phyloP scores from a whole-genome alignment of 2,888 invertebrate genomes.

The Drosophila atripex region DNA sequence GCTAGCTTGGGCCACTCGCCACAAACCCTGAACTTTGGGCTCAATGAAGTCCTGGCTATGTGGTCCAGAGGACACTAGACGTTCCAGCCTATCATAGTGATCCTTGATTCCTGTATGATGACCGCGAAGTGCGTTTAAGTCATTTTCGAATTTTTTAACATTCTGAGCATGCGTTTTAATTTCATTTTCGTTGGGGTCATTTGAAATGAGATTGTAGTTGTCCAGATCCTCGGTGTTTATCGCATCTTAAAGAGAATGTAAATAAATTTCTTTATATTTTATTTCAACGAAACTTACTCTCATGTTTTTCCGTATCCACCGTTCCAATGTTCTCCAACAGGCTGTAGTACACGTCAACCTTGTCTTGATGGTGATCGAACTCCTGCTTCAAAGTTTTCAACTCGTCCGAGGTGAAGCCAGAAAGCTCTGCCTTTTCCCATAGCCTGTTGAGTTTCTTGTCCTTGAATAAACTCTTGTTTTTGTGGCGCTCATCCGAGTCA shows the following conservation, averaged over 20 bases:
- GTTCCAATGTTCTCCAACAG: constrained; percentile 89
- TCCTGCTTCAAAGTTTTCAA: constrained; percentile 93
- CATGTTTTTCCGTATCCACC: constrained; percentile 85
- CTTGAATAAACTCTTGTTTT: constrained; percentile 91
- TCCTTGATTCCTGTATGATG: constrained; percentile 91
- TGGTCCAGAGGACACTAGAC: constrained; percentile 90
- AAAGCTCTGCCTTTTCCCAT: constrained; percentile 94
- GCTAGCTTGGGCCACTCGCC: constrained; percentile 91
- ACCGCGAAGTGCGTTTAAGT: constrained; percentile 89
- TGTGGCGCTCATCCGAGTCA: constrained; percentile 85
- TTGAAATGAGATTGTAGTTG: constrained; percentile 88
- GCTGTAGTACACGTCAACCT: constrained; percentile 94
- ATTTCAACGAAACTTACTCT: constrained; percentile 85
- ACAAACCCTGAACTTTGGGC: constrained; percentile 94
- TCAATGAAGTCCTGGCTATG: constrained; percentile 94
- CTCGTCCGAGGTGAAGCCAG: constrained; percentile 94
- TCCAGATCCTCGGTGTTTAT: constrained; percentile 90
- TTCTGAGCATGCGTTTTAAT: constrained; percentile 84
- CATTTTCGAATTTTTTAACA: constrained; percentile 86
- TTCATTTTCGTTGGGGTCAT: constrained; percentile 85
- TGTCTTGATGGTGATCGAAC: constrained; percentile 95
- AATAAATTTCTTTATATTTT: neutral
- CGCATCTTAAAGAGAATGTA: constrained; percentile 85
- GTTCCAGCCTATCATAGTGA: constrained; percentile 90
- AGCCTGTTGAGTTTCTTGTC: constrained; percentile 95